Percentiles rank a stretch among this genome's conserved stretches.
Conservation (phyloP, 2,888 invertebrate species). For the Cosmopolites sordidus region DNA sequence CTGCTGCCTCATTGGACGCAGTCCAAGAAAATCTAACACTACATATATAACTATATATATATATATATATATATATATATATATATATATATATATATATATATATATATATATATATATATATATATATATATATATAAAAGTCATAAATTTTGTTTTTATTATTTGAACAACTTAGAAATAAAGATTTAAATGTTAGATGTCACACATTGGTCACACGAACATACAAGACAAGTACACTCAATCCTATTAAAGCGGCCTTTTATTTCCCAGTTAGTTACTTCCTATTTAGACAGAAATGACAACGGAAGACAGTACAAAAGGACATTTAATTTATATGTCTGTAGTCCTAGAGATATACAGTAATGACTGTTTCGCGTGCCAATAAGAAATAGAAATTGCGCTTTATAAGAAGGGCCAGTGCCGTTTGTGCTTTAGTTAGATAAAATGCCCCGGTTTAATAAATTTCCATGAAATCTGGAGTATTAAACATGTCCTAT, state of each 20-base stretch:
- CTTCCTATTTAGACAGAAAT: conserved; percentile 25
- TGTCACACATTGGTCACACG: no score
- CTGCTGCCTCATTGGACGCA: no score
- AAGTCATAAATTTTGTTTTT: no score
- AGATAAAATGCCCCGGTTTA: conserved; percentile 27
- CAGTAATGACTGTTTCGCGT: conserved; percentile 27
- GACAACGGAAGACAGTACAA: conserved; percentile 26
- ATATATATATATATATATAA: no score
- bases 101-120: no score
- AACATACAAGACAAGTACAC: neutral
- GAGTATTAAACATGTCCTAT: conserved; percentile 25
- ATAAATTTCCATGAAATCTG: conserved; percentile 26
- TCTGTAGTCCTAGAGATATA: conserved; percentile 26
- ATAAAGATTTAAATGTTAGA: no score
- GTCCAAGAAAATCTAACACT: no score
- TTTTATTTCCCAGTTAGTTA: conserved; percentile 14
- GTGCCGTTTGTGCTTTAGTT: conserved; percentile 24
- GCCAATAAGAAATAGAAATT: conserved; percentile 29
- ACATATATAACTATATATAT: no score
- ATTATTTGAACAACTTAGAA: no score
- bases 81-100: no score
- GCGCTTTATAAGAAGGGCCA: conserved; percentile 23
- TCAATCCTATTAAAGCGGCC: conserved; percentile 9
- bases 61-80: no score
- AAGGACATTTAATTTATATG: conserved; percentile 29